Base-by-base conservation (phyloP, 2,113 vertebrate genomes). In the Panthera uncia region DNA sequence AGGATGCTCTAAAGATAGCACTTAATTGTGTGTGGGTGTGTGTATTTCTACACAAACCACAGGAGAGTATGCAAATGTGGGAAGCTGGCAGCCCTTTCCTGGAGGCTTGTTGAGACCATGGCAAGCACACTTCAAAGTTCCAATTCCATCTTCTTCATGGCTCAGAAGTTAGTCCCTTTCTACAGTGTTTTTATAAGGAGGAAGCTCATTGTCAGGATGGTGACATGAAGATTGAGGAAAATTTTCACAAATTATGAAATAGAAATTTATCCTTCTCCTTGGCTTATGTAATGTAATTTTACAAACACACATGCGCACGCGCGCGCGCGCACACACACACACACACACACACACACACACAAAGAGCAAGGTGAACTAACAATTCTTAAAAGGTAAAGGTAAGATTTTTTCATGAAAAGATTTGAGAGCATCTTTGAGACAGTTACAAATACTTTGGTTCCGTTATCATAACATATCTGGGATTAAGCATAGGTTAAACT, bases 71-170 rank as follows among this genome's bases (percentile, higher is more conserved):
- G 73, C 91, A 98, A 97, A 97, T 52, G 36, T 41, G 21, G 66
- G 57, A 69, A n/a, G 50, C 82, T 89, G 38, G 86, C 15, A 98
- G 88, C 95, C 97, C 80, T 98, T 94, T 85, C 79, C 97, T 98
- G 50, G 85, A 98, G 92, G 95, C 93, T 95, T 78, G 80, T 8
- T 89, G 38, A 95, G 41, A 8, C 91, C 89, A 84, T 1, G 65
- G 82, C 48, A 97, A 98, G 92, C 73, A 95, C 19, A 95, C 78
- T 98, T 98, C 98, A 98, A 98, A 98, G 96, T 65, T 80, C 68
- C 69, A 45, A 45, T 95, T 36, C 96, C 1, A 18, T 84, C 71
- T 80, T 87, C 82, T 61, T 27, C 66, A 41, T 3, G 63, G 61
- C 81, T 98, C 61, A 98, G 97, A 48, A 91, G 57, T 95, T 94